Base-by-base conservation (phyloP, 92 coral and sea anemone genomes). In the Diadumene lineata region DNA sequence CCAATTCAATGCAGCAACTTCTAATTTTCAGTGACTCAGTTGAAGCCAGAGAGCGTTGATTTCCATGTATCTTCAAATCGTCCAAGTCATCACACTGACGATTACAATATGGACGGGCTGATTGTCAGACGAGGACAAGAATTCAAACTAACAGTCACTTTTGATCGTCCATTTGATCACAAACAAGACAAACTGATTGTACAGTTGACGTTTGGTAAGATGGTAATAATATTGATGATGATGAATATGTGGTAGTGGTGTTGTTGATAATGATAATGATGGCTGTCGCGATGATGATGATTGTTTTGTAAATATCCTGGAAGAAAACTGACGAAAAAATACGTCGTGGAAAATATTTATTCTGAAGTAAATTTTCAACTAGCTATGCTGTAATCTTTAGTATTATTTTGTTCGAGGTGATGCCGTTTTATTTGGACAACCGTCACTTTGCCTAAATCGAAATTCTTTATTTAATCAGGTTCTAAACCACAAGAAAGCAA, bases 401-500 rank as follows among this genome's bases (percentile, higher is more conserved):
- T 18, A 7, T 46, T 48, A 15, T 27, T 25, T 44, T 56, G 1
- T 29, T n/a, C n/a, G n/a, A n/a, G n/a, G n/a, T n/a, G n/a, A n/a
- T n/a, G n/a, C n/a, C n/a, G n/a, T n/a, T n/a, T n/a, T n/a, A n/a
- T n/a, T n/a, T n/a, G n/a, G n/a, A n/a, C n/a, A n/a, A n/a, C n/a
- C n/a, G n/a, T n/a, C n/a, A n/a, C n/a, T n/a, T n/a, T n/a, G n/a
- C n/a, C n/a, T n/a, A n/a, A n/a, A n/a, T n/a, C n/a, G n/a, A n/a
- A n/a, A n/a, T n/a, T n/a, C n/a, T n/a, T n/a, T n/a, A n/a, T n/a
- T n/a, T n/a, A n/a, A n/a, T n/a, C 17, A 90, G 96, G 96, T 13
- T 34, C 55, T 44, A 87, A 85, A 9, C 96, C 96, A 0, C 86
- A 83, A 60, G 65, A 90, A 74, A 87, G 92, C 78, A 90, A 90